Evolutionary conservation across 2,797 vertebrate genomes (phyloP).

Genomic region (Enteromius argenteus): DNA sequence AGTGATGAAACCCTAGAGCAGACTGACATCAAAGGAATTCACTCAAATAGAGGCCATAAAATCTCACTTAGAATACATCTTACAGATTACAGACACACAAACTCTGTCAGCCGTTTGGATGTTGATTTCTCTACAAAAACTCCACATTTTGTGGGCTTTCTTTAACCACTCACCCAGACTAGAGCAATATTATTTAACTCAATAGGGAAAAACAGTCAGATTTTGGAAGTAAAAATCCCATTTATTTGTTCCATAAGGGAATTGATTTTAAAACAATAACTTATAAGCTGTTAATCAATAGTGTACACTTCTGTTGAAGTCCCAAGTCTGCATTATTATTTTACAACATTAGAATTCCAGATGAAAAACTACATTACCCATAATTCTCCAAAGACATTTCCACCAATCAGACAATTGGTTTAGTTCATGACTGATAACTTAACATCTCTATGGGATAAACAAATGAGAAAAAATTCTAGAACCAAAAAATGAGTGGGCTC

Average conservation of each 20-base stretch:
- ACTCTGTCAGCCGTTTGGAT: not conserved
- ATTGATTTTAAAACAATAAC: not conserved
- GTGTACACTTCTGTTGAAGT: not conserved
- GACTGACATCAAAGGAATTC: not conserved
- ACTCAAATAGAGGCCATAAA: not conserved
- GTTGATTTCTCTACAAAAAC: not conserved
- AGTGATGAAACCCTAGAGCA: not conserved
- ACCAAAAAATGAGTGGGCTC: not conserved
- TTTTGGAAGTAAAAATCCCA: not conserved
- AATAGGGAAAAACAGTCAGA: not conserved
- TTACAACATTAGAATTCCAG: not conserved
- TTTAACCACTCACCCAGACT: not conserved
- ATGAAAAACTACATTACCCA: not conserved
- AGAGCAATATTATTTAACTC: not conserved
- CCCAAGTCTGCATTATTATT: not conserved
- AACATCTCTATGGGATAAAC: not conserved
- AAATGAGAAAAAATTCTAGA: not conserved
- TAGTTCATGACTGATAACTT: not conserved
- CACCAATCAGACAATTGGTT: not conserved
- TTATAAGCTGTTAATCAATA: not conserved
- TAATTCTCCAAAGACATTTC: not conserved
- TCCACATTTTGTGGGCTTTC: no score
- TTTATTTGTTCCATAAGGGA: not conserved
- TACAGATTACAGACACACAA: not conserved
- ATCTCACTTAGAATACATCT: not conserved